A percentile compares a stretch with the other conserved stretches of the same genome.
Conservation (phyloP, 2,113 vertebrate genomes). For the Benitochromis conjunctus region DNA sequence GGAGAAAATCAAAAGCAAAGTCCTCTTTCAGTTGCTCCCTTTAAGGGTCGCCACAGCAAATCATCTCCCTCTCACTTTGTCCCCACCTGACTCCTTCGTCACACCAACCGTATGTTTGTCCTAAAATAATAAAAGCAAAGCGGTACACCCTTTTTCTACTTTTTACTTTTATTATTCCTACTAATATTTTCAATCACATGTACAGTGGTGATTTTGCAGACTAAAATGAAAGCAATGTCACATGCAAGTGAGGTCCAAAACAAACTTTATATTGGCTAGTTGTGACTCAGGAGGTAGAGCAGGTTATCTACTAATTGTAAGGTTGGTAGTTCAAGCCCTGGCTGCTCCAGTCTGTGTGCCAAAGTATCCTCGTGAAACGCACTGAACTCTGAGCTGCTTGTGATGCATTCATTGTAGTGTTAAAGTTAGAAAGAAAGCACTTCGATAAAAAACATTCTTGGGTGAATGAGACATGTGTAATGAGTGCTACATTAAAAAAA, state of each 20-base stretch:
- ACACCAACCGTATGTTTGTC: background rate
- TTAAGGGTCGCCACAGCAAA: background rate
- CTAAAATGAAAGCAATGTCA: background rate
- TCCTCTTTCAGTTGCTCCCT: background rate
- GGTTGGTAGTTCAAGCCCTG: fast-evolving
- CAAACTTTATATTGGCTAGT: background rate
- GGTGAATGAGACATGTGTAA: background rate
- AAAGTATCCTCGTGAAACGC: background rate
- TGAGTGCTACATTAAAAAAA: background rate
- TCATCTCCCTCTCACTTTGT: background rate
- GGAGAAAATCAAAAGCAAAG: background rate
- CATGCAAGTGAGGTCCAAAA: background rate
- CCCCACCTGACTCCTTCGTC: background rate
- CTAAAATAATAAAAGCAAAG: background rate
- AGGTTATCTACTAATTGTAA: background rate
- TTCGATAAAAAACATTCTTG: background rate
- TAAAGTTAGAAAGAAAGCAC: background rate
- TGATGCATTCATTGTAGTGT: background rate
- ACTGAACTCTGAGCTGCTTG: background rate
- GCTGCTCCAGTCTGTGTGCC: background rate
- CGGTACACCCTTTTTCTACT: background rate
- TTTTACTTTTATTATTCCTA: background rate
- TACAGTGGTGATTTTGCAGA: background rate
- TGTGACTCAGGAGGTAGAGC: background rate
- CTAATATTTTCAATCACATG: background rate